phyloP scores from a whole-genome alignment of 2,888 invertebrate species.

The Cryptophagus acutangulus region DNA sequence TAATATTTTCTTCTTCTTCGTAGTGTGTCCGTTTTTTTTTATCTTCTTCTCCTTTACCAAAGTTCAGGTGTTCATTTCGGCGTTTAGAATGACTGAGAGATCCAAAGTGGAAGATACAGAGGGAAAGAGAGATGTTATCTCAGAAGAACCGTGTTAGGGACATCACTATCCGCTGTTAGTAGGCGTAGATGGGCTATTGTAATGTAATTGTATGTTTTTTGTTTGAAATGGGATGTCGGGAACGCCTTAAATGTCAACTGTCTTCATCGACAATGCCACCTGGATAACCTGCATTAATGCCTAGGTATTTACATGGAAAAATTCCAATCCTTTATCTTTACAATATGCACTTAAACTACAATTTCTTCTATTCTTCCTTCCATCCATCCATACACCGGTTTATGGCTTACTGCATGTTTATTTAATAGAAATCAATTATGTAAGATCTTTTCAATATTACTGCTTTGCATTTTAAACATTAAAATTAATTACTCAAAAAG shows the following conservation, averaged over 20 bases:
- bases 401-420: too few species aligned
- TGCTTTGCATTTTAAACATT: too few species aligned
- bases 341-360: too few species aligned
- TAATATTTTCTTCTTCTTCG: too few species aligned
- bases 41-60: slow-evolving; percentile 8
- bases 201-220: slow-evolving; percentile 49
- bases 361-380: too few species aligned
- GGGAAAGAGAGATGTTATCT: slow-evolving; percentile 34
- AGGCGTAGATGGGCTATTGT: slow-evolving; percentile 49
- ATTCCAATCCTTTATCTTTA: too few species aligned
- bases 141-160: slow-evolving; percentile 42
- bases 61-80: slow-evolving; percentile 38
- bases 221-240: slow-evolving; percentile 46
- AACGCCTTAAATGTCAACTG: slow-evolving; percentile 48
- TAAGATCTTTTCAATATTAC: too few species aligned
- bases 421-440: too few species aligned
- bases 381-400: too few species aligned
- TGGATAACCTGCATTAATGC: slow-evolving; percentile 35
- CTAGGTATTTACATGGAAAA: slow-evolving; percentile 27
- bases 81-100: too few species aligned
- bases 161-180: slow-evolving; percentile 48
- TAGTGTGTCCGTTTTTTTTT: too few species aligned
- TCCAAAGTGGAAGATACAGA: slow-evolving; percentile 21
- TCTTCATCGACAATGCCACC: slow-evolving; percentile 45
- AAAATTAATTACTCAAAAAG: too few species aligned